Conservation (phyloP, 2,113 vertebrate species). For the Egretta garzetta region DNA sequence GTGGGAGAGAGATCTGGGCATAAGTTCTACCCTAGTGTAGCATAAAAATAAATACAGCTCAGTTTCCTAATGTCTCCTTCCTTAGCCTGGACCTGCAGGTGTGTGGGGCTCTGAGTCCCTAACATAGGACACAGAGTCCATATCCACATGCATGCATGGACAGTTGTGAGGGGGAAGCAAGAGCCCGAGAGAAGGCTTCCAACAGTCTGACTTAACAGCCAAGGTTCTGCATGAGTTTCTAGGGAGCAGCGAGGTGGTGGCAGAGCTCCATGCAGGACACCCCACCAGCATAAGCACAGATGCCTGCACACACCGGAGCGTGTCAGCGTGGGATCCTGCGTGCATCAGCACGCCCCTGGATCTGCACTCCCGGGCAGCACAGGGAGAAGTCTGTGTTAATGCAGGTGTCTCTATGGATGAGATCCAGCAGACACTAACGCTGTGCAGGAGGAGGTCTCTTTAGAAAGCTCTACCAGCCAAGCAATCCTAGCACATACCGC, state of each 20-base stretch:
- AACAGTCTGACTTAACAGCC: rapidly evolving
- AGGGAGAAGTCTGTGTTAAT: neutral
- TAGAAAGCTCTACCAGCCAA: neutral
- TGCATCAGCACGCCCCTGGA: neutral
- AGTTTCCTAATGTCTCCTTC: neutral
- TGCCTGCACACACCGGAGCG: neutral
- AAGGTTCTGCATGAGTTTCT: neutral
- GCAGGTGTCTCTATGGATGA: neutral
- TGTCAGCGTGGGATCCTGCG: neutral
- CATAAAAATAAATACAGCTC: neutral
- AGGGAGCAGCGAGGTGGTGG: neutral
- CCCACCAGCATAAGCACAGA: neutral
- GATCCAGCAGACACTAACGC: neutral
- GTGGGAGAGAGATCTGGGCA: neutral
- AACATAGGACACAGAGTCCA: neutral
- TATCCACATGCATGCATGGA: rapidly evolving
- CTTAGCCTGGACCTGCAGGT: neutral
- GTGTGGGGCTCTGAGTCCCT: neutral
- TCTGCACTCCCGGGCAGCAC: rapidly evolving
- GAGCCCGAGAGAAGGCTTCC: neutral
- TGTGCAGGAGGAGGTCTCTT: neutral
- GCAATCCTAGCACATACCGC: neutral
- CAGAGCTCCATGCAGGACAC: neutral
- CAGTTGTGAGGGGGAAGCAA: neutral
- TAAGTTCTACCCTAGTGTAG: neutral